A percentile compares a stretch with the other conserved stretches of the same genome.
These are phyloP conservation scores for Dipus sagitta DNA, from an alignment of 2,797 vertebrate genomes.

Conservation along the genomic window DNA sequence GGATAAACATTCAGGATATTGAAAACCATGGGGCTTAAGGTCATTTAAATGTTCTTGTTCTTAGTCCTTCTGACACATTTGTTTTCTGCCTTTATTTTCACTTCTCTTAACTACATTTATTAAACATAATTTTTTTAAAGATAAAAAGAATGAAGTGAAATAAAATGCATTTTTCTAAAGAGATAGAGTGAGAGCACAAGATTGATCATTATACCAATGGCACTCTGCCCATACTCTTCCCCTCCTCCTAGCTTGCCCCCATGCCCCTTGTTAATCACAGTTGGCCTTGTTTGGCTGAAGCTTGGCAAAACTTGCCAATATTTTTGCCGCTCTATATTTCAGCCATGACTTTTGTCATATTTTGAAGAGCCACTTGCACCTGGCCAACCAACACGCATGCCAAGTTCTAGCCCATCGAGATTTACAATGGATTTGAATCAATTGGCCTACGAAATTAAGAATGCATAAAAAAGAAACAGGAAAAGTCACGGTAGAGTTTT, in stretches of 20 bases:
- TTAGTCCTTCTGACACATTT: slow-evolving; percentile 7
- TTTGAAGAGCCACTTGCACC: slow-evolving; percentile 82
- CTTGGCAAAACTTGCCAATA: slow-evolving; percentile 75
- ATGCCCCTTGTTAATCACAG: slow-evolving; percentile 72
- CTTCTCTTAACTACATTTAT: not conserved
- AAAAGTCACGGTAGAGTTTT: slow-evolving; percentile 36
- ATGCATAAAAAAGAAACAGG: slow-evolving; percentile 70
- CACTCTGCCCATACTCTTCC: not conserved
- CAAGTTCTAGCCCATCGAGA: slow-evolving; percentile 78
- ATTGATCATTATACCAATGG: slow-evolving; percentile 55
- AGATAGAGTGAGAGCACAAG: not conserved
- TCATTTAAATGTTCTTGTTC: not conserved
- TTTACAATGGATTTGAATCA: slow-evolving; percentile 75
- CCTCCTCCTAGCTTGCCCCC: not conserved
- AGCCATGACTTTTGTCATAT: slow-evolving; percentile 79
- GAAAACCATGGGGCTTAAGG: not conserved
- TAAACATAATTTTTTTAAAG: not conserved
- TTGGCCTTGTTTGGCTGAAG: slow-evolving; percentile 75
- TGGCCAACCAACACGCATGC: slow-evolving; percentile 75
- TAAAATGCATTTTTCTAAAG: not conserved
- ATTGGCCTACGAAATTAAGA: slow-evolving; percentile 74
- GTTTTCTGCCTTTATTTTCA: not conserved
- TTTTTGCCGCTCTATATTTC: slow-evolving; percentile 84
- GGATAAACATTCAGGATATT: not conserved
- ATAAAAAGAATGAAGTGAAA: not conserved